These are phyloP conservation scores for Amphiduros pacificus DNA, from an alignment of 2,888 invertebrate genomes.

Conservation along the genomic window DNA sequence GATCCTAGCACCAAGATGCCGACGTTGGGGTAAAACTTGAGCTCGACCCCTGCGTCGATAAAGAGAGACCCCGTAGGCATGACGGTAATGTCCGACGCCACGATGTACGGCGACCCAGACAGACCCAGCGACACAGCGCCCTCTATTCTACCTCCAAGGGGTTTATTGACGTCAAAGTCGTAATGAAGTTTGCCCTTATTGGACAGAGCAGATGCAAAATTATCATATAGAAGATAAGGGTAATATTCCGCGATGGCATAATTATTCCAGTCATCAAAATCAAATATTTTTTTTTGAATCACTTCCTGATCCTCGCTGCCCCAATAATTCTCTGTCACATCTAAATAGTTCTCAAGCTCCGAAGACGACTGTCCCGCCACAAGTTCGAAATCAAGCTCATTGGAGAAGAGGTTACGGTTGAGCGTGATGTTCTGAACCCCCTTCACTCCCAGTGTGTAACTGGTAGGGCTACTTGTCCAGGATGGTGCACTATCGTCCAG, in stretches of 20 bases:
- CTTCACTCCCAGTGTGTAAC: constrained; percentile 83
- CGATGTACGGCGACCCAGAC: constrained; percentile 44
- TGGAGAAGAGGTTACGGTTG: constrained; percentile 82
- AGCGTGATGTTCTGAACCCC: constrained; percentile 93
- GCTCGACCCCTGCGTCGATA: constrained; percentile 83
- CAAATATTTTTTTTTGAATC: constrained; percentile 86
- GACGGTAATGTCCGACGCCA: constrained; percentile 89
- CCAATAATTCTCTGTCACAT: constrained; percentile 97
- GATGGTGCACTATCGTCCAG: background rate
- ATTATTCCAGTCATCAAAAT: constrained; percentile 99
- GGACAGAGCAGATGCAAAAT: constrained; percentile 37
- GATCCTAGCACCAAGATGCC: constrained; percentile 93
- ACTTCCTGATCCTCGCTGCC: constrained; percentile 74
- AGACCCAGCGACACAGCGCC: constrained; percentile 56
- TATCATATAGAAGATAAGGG: constrained; percentile 76
- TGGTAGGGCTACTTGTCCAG: constrained; percentile 41
- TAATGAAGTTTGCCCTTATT: constrained; percentile 36
- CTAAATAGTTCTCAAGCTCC: constrained; percentile 80
- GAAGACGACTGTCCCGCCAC: constrained; percentile 86
- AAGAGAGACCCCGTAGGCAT: constrained; percentile 90
- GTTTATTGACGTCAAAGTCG: constrained; percentile 38
- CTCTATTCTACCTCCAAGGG: constrained; percentile 66
- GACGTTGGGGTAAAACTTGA: constrained; percentile 94
- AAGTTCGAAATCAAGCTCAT: constrained; percentile 73
- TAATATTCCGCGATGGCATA: constrained; percentile 89